These are phyloP conservation scores for Copidosoma floridanum DNA, from an alignment of 1,140 invertebrate species.

Conservation along the genomic window DNA sequence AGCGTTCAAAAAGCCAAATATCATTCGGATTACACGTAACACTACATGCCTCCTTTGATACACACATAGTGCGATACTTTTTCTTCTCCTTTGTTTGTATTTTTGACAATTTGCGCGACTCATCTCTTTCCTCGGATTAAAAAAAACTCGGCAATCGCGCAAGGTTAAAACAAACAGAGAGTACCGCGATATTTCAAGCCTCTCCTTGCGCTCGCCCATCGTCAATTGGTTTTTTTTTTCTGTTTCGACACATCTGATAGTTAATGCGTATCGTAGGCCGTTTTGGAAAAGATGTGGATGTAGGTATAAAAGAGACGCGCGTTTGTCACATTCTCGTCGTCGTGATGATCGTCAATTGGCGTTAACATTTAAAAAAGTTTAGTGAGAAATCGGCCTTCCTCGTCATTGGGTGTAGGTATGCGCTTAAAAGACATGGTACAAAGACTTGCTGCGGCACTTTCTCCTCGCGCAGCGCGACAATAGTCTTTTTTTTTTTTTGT, in stretches of 20 bases:
- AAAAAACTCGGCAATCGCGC: neutral
- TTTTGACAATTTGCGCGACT: conserved; percentile 19
- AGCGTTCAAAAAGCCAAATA: conserved; percentile 25
- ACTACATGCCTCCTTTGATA: conserved; percentile 11
- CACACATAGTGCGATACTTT: conserved; percentile 9
- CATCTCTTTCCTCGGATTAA: conserved; percentile 2
- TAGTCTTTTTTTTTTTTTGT: no score
- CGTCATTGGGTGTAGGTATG: no score
- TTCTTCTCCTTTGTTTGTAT: conserved; percentile 4
- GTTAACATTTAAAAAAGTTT: neutral
- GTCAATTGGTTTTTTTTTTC: no score
- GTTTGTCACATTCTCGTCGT: neutral
- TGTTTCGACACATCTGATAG: no score
- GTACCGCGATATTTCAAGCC: conserved; percentile 6
- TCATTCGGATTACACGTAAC: conserved; percentile 23
- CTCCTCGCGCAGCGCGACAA: no score
- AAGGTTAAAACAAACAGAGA: neutral
- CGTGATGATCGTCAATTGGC: neutral
- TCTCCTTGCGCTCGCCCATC: no score
- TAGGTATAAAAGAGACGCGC: conserved; percentile 7
- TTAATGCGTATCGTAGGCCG: conserved; percentile 23
- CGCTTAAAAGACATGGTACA: no score
- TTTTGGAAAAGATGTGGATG: conserved; percentile 5
- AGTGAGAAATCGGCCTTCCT: conserved; percentile 2
- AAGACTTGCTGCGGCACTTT: neutral